A percentile compares a stretch with the other conserved stretches of the same genome.
phyloP scores from a whole-genome alignment of 2,797 vertebrate genomes.

The Crenuchus spilurus region DNA sequence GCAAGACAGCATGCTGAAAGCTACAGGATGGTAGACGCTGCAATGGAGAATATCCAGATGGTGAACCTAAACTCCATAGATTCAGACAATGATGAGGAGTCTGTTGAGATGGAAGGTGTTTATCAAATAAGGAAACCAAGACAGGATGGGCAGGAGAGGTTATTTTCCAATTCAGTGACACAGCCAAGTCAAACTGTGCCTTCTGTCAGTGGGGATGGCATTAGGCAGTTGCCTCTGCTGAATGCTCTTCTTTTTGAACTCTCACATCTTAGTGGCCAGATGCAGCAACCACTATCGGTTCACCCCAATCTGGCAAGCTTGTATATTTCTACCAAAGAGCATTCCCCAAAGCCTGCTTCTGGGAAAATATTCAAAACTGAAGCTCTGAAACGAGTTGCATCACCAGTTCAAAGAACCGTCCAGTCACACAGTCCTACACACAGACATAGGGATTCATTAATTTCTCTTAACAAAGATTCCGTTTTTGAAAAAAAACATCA shows the following conservation, averaged over 20 bases:
- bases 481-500: background rate
- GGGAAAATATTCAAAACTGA: background rate
- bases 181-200: constrained; percentile 12
- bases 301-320: constrained; percentile 77
- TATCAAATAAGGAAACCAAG: background rate
- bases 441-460: constrained; percentile 29
- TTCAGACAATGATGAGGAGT: constrained; percentile 36
- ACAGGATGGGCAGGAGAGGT: background rate
- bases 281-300: constrained; percentile 57
- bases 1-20: constrained; percentile 9
- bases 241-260: constrained; percentile 87
- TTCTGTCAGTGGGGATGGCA: constrained; percentile 57
- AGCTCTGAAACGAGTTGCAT: background rate
- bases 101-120: background rate
- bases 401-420: constrained; percentile 1
- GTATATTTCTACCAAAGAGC: constrained; percentile 57
- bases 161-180: background rate
- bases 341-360: background rate
- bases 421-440: background rate
- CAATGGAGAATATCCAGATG: constrained; percentile 44
- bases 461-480: background rate
- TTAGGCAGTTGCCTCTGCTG: constrained; percentile 83
- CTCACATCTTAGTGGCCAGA: constrained; percentile 74
- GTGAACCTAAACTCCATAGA: constrained; percentile 59
- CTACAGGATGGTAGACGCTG: background rate